Evolutionary conservation across 1,140 invertebrate species (phyloP).

Genomic region (Temnothorax longispinosus): DNA sequence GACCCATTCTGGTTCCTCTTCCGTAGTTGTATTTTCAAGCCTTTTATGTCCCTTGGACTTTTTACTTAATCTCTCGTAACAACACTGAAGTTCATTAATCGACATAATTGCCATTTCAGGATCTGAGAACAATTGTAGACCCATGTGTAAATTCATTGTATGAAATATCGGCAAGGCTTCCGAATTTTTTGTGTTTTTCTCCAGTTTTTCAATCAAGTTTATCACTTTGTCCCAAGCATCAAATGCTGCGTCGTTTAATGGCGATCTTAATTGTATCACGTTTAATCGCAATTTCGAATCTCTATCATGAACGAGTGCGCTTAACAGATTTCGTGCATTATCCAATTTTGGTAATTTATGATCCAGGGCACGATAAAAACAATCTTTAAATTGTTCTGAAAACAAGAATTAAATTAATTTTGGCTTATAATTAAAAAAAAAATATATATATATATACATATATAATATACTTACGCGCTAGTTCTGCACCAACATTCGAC

Average conservation of each 20-base stretch:
- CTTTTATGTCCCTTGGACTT: conserved; percentile 82
- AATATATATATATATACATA: background rate
- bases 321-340: conserved; percentile 87
- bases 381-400: conserved; percentile 86
- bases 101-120: conserved; percentile 89
- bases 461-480: conserved; percentile 85
- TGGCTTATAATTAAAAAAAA: conserved; percentile 40
- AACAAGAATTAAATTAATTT: conserved; percentile 47
- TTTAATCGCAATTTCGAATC: conserved; percentile 85
- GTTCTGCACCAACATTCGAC: conserved; percentile 86
- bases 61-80: conserved; percentile 88
- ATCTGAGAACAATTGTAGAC: conserved; percentile 90
- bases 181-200: conserved; percentile 81
- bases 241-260: conserved; percentile 86
- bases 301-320: conserved; percentile 86
- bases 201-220: conserved; percentile 83
- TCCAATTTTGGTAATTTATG: conserved; percentile 88
- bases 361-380: conserved; percentile 89
- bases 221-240: conserved; percentile 88
- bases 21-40: conserved; percentile 63
- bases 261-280: conserved; percentile 80
- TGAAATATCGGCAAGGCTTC: conserved; percentile 86
- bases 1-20: conserved; percentile 90
- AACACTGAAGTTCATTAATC: conserved; percentile 89
- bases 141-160: conserved; percentile 89